Evolutionary conservation across 2,113 vertebrate genomes (phyloP).

Genomic region (Nothobranchius furzeri): DNA sequence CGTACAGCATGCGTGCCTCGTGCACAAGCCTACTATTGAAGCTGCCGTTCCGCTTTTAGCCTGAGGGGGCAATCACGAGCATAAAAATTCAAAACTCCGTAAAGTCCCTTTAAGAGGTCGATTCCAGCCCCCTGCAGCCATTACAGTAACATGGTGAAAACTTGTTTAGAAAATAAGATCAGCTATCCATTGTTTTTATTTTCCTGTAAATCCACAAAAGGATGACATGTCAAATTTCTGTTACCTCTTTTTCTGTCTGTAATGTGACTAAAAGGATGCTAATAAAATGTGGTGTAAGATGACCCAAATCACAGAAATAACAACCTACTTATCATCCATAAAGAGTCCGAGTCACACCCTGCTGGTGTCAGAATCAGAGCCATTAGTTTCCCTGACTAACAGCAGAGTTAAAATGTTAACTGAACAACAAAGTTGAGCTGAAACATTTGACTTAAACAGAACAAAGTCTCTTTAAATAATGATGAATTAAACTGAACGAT

Average conservation of each 20-base stretch:
- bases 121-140: no score
- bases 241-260: no score
- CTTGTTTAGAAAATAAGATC: not conserved
- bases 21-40: no score
- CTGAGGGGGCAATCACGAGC: no score
- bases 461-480: not conserved
- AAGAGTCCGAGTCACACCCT: conserved; percentile 44
- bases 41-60: no score
- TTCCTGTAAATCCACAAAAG: not conserved
- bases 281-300: conserved; percentile 57
- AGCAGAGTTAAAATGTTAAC: conserved; percentile 2
- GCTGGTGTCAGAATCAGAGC: conserved; percentile 24
- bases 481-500: conserved; percentile 8
- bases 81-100: no score
- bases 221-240: conserved; percentile 6
- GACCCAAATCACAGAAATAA: conserved; percentile 77
- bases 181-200: no score
- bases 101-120: no score
- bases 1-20: no score
- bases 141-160: not conserved
- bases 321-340: conserved; percentile 58
- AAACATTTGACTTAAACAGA: not conserved
- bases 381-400: not conserved
- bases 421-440: conserved; percentile 5
- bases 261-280: conserved; percentile 44